Base-by-base conservation (phyloP, 2,888 invertebrate species). In the Pilophorus perplexus region DNA sequence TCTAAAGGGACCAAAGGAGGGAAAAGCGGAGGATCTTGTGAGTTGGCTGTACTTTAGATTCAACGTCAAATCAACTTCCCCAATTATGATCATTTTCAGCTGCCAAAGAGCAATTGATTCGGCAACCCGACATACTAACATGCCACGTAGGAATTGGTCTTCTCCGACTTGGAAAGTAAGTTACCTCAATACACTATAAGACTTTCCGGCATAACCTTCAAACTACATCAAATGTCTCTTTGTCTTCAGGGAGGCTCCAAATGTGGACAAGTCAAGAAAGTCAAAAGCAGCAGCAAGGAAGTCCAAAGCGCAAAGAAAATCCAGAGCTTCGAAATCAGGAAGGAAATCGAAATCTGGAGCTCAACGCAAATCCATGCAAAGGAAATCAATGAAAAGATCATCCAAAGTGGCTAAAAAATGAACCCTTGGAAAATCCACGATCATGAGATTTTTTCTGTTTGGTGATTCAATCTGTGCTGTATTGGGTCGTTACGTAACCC, bases 61-160 rank as follows among this genome's bases (percentile, higher is more conserved):
- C n/a, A n/a, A n/a, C n/a, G n/a, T n/a, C n/a, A n/a, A n/a, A n/a
- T n/a, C n/a, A n/a, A n/a, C n/a, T n/a, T n/a, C n/a, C n/a, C n/a
- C n/a, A n/a, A n/a, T n/a, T n/a, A n/a, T n/a, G n/a, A n/a, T n/a
- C n/a, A n/a, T n/a, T n/a, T n/a, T n/a, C n/a, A n/a, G n/a, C n/a
- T n/a, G n/a, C n/a, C n/a, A n/a, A n/a, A n/a, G n/a, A n/a, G n/a
- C n/a, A n/a, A n/a, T n/a, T n/a, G n/a, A n/a, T n/a, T n/a, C n/a
- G n/a, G n/a, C 33, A 33, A n/a, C 67, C 67, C 14, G 28, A 52
- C 20, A 62, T 67, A 10, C 40, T 67, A 14, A 67, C 64, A 1
- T 60, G 54, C 33, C 67, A 67, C 44, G 44, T 67, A 10, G 67
- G 67, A 16, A 40, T 67, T 3, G 67, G 67, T 3, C 18, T 67